These are phyloP conservation scores for Gymnorhina tibicen DNA, from an alignment of 2,113 vertebrate species.

Conservation along the genomic window DNA sequence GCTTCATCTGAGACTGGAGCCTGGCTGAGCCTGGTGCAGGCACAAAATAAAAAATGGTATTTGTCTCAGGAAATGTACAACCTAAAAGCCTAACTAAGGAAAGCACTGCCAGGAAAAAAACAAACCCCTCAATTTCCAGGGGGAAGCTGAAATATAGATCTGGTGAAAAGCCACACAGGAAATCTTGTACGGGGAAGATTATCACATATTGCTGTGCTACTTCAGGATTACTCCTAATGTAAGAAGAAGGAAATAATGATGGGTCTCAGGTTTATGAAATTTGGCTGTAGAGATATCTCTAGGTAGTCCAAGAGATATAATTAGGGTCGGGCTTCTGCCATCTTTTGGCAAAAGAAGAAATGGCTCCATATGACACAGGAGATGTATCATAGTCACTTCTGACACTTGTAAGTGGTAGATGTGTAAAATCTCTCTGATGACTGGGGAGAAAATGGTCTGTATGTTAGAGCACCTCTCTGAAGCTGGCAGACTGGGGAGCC, in stretches of 20 bases:
- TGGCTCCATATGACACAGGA: not conserved
- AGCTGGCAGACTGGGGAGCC: not conserved
- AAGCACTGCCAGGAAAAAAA: not conserved
- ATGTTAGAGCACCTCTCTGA: not conserved
- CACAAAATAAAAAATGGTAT: not conserved
- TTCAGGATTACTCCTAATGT: not conserved
- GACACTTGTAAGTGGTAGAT: not conserved
- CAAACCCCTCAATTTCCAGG: not conserved
- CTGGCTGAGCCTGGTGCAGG: not conserved
- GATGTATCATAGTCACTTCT: not conserved
- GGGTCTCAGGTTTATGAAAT: not conserved
- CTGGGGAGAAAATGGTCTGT: not conserved
- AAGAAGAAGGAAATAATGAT: not conserved
- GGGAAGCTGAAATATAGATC: not conserved
- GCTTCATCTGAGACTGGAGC: not conserved
- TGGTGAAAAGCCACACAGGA: not conserved
- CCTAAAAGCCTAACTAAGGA: not conserved
- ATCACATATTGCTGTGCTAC: not conserved
- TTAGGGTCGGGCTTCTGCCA: not conserved
- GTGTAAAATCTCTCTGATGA: not conserved
- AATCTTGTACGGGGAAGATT: not conserved
- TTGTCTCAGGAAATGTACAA: not conserved
- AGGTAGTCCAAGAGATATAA: not conserved
- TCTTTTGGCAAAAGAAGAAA: not conserved
- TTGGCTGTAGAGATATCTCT: not conserved